Percentiles rank a stretch among this genome's conserved stretches.
Evolutionary conservation across 2,888 invertebrate genomes (phyloP).

Genomic region (Drosophila nigritarsus): DNA sequence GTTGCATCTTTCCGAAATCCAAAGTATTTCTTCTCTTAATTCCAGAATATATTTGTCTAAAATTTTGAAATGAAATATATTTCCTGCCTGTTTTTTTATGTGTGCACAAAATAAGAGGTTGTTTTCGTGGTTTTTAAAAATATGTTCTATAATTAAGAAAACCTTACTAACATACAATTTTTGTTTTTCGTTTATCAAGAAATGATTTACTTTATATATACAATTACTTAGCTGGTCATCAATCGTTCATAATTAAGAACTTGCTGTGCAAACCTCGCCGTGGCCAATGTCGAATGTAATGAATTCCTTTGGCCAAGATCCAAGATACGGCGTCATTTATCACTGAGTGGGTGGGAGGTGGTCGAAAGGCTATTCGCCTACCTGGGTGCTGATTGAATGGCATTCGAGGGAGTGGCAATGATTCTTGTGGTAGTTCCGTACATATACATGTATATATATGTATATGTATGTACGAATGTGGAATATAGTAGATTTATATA

Average conservation of each 20-base stretch:
- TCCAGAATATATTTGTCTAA: no score
- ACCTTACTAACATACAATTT: not conserved
- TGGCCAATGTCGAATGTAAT: conserved; percentile 43
- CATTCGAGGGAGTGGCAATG: conserved; percentile 44
- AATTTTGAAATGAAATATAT: no score
- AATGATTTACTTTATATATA: not conserved
- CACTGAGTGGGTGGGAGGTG: conserved; percentile 59
- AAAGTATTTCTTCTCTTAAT: not conserved
- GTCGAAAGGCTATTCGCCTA: conserved; percentile 41
- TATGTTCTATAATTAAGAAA: not conserved
- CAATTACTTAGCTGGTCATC: not conserved
- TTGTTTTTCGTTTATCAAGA: not conserved
- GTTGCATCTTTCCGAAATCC: no score
- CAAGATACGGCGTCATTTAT: conserved; percentile 62
- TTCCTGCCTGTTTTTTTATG: no score
- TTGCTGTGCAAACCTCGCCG: conserved; percentile 29
- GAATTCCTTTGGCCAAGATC: conserved; percentile 62
- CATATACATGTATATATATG: not conserved
- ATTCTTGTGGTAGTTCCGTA: conserved; percentile 32
- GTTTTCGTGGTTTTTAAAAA: not conserved
- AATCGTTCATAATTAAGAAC: not conserved
- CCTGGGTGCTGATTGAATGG: conserved; percentile 55
- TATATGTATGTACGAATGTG: not conserved
- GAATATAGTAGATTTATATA: not conserved
- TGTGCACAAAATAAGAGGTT: not conserved